A percentile compares a stretch with the other conserved stretches of the same genome.
Conservation (phyloP, 2,113 vertebrate species). For the Caretta caretta region DNA sequence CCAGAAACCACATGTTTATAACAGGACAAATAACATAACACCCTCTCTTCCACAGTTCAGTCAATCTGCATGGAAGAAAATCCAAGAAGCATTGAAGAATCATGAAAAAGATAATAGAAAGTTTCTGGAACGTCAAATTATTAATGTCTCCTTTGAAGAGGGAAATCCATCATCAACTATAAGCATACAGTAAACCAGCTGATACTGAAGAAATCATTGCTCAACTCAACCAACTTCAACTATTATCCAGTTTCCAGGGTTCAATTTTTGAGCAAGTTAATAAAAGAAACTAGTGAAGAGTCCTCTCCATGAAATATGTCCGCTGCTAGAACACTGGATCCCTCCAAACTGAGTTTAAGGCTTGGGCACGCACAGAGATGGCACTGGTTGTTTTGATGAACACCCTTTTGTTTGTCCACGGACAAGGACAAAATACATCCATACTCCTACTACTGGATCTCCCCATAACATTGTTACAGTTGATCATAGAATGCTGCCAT, state of each 20-base stretch:
- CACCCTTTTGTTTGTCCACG: neutral
- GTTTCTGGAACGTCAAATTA: rapidly evolving
- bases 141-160: neutral
- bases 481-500: neutral
- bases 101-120: neutral
- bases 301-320: neutral
- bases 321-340: neutral
- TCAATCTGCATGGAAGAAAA: neutral
- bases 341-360: neutral
- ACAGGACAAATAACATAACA: neutral
- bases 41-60: neutral
- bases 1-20: neutral
- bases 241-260: neutral
- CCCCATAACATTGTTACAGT: neutral
- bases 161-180: neutral
- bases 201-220: neutral
- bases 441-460: neutral
- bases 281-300: neutral
- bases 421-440: neutral
- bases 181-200: neutral
- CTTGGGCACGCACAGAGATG: neutral
- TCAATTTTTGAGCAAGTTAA: neutral
- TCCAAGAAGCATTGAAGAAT: neutral
- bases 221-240: neutral
- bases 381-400: neutral